Evolutionary conservation across 2,797 vertebrate species (phyloP).

Genomic region (Myiothlypis chrysogaster): DNA sequence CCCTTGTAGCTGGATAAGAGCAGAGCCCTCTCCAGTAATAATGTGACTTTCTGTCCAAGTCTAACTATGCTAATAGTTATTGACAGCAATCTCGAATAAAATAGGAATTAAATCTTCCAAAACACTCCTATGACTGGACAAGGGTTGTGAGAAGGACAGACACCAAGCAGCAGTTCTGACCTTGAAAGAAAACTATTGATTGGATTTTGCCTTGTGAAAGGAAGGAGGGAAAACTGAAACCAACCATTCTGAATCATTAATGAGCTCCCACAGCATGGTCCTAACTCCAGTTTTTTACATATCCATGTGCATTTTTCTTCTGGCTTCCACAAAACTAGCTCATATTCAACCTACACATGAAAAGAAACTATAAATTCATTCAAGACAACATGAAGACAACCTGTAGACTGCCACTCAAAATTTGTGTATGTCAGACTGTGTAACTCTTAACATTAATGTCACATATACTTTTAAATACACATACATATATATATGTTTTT

Average conservation of each 20-base stretch:
- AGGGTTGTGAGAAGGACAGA: constrained; percentile 41
- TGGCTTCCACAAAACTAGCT: background rate
- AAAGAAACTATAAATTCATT: background rate
- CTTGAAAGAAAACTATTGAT: constrained; percentile 89
- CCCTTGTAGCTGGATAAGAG: background rate
- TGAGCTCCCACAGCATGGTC: constrained; percentile 66
- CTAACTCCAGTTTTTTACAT: background rate
- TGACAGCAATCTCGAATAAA: background rate
- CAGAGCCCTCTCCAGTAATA: background rate
- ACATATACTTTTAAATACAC: background rate
- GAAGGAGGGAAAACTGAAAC: constrained; percentile 84
- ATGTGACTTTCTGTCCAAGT: rapidly evolving
- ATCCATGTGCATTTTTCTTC: background rate
- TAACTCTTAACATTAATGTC: background rate
- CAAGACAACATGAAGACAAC: background rate
- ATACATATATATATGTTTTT: background rate
- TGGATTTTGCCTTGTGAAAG: constrained; percentile 73
- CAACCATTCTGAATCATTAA: constrained; percentile 90
- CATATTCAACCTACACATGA: background rate
- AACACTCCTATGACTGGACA: background rate
- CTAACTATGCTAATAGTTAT: background rate
- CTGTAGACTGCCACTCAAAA: background rate
- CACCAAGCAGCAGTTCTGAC: constrained; percentile 79
- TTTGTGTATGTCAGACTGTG: background rate
- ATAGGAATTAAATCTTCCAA: constrained; percentile 6